A percentile compares a stretch with the other conserved stretches of the same genome.
These are phyloP conservation scores for Lasioglossum malachurum DNA, from an alignment of 2,888 invertebrate genomes.

Conservation along the genomic window DNA sequence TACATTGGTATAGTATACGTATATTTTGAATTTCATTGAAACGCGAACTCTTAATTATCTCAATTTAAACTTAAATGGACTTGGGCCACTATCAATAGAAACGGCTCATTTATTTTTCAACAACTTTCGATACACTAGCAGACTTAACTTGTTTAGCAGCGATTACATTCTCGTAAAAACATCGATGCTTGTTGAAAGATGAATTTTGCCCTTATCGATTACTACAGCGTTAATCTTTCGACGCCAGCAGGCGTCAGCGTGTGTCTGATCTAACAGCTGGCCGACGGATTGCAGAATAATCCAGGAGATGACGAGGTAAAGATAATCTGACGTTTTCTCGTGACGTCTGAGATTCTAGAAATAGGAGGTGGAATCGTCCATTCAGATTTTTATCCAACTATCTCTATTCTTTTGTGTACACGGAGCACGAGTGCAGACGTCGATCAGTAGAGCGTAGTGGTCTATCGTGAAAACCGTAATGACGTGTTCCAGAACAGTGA, in stretches of 20 bases:
- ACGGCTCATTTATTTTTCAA: too few species aligned
- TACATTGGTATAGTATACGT: too few species aligned
- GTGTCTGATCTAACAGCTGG: neutral
- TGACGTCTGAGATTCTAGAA: slow-evolving; percentile 34
- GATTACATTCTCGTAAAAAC: neutral
- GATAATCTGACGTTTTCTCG: slow-evolving; percentile 44
- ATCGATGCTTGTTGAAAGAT: neutral
- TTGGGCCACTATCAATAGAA: too few species aligned
- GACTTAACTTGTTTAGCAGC: neutral
- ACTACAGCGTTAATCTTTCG: neutral
- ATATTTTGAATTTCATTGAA: too few species aligned
- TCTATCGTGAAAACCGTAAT: neutral
- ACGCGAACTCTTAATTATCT: too few species aligned
- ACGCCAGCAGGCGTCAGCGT: neutral
- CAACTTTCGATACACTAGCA: too few species aligned
- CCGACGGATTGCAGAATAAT: neutral
- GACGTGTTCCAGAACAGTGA: slow-evolving; percentile 1
- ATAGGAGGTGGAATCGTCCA: slow-evolving; percentile 39
- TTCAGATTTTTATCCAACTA: slow-evolving; percentile 59
- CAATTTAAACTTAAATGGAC: too few species aligned
- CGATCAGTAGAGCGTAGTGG: slow-evolving; percentile 14
- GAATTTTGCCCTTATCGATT: neutral
- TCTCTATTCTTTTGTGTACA: slow-evolving; percentile 46
- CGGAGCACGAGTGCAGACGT: slow-evolving; percentile 13
- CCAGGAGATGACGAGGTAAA: slow-evolving; percentile 23